Evolutionary conservation across 2,888 invertebrate genomes (phyloP), one percentile per base, ranked within the genome.

Genomic region (Malthinus flaveolus): DNA sequence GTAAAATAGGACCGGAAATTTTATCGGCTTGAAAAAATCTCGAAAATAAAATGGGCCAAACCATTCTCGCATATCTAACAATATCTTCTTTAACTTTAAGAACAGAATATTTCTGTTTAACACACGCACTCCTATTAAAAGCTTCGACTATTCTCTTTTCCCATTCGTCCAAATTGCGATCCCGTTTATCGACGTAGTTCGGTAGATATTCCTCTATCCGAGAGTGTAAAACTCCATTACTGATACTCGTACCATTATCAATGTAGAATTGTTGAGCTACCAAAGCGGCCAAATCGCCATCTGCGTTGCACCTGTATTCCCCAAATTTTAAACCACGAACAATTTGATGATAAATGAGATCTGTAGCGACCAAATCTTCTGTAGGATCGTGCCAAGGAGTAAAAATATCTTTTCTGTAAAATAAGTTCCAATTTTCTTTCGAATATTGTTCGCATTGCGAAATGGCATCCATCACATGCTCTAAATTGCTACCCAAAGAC

Each of bases 401-500:
- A 76, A 95, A 95, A 56, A 97, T 90, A 82, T 97, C 97, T 80
- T 90, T 91, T 49, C 93, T 83, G 75, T 91, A 88, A 78, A 91
- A 93, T 46, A 95, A 77, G 67, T 91, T 85, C 96, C 96, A 97
- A 0, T 92, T 91, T 77, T 95, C 95, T 78, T 91, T 94, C 23
- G 94, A 91, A 76, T 93, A 95, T 75, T 97, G 96, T 76, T 97
- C 97, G 77, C 96, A 96, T 76, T 95, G 95, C 0, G 94, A 94
- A 70, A 97, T 91, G 0, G 96, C 97, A 79, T 97, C 97, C 89
- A 97, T 90, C 0, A 97, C 89, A 74, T 96, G 95, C 76, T 96
- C 95, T 11, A 86, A 86, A 61, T 92, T 95, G 75, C 89, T 90
- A 33, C 95, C 95, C 56, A 96, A 78, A 0, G 95, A 95, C 67